Evolutionary conservation across 2,113 vertebrate species (phyloP).

Genomic region (Zosterops lateralis): DNA sequence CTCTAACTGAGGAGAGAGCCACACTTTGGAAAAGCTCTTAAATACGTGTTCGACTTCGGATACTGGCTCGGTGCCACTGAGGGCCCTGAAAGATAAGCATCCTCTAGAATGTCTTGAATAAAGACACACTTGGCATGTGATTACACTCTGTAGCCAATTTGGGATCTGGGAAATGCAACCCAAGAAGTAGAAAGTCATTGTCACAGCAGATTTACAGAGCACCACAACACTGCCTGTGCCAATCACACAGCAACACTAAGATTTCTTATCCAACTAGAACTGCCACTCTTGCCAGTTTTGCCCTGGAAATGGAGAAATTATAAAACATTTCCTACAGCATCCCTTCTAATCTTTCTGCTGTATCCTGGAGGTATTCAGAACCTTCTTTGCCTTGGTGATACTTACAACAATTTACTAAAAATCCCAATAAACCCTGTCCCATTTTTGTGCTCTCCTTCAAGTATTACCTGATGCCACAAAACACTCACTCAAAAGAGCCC

Average conservation of each 20-base stretch:
- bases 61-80: rapidly evolving
- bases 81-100: background rate
- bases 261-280: background rate
- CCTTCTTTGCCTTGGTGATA: background rate
- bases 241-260: background rate
- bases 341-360: background rate
- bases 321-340: background rate
- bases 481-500: background rate
- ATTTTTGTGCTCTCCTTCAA: background rate
- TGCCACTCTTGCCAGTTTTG: background rate
- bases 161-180: background rate
- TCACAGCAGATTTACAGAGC: background rate
- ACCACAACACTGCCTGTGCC: background rate
- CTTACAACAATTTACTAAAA: background rate
- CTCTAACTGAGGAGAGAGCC: background rate
- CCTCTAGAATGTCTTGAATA: background rate
- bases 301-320: background rate
- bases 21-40: background rate
- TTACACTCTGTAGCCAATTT: background rate
- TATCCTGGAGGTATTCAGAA: background rate
- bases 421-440: background rate
- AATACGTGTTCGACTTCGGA: rapidly evolving
- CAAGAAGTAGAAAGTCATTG: background rate
- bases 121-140: background rate
- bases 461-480: background rate